Base-by-base conservation (phyloP, 2,113 vertebrate genomes). In the Urocolius indicus region DNA sequence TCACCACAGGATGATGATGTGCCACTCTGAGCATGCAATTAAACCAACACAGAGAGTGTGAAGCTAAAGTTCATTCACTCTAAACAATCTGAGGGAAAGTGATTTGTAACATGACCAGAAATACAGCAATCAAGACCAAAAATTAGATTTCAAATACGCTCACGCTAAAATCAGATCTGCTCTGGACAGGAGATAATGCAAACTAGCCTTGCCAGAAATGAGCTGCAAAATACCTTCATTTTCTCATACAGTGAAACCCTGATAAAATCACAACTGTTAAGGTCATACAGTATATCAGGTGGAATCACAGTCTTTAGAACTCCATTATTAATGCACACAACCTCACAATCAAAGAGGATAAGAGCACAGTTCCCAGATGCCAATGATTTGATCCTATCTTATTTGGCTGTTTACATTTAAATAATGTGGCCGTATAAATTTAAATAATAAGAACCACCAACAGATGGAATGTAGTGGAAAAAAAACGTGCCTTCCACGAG, bases 371-470 rank as follows among this genome's bases (percentile, higher is more conserved):
- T 98, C 97, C 98, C 97, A 98, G 97, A 98, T 98, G 98, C 98
- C 98, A 98, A 96, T 97, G 97, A 98, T 98, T 97, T 98, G 98
- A 98, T 98, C 97, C 97, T 98, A 98, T 98, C 97, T 98, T 98
- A 97, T 98, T 98, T 98, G 97, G 97, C 97, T 98, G 98, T 98
- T 98, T 98, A 98, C 97, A 98, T 98, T 98, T 98, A 98, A 98
- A 98, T 98, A 98, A 98, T 96, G 94, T 96, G 94, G 95, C 97
- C 84, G 97, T 98, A 97, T 98, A 98, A 97, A 97, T 98, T 98
- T 97, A 97, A 98, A 98, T 98, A 98, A 97, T 97, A 97, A 95
- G 96, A 97, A 95, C 96, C 94, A 97, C 97, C 97, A 98, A 98
- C 97, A 97, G 97, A 98, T 97, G 97, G 98, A 97, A 98, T 94